Base-by-base conservation (phyloP, 2,797 vertebrate genomes). In the Hafferia zeledoni region DNA sequence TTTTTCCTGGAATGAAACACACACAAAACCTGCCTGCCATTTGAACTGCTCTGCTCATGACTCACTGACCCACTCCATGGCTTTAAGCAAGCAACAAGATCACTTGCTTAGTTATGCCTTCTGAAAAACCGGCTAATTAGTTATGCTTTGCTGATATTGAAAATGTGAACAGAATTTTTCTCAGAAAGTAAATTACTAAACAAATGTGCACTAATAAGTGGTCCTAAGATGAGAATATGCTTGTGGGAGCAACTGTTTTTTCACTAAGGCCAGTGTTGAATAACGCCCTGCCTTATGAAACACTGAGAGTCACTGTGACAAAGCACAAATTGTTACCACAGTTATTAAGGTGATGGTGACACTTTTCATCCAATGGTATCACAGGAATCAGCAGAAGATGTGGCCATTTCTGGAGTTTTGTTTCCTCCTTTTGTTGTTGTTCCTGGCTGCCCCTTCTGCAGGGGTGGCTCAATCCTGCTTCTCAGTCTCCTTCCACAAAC, bases 101-200 rank as follows among this genome's bases (percentile, higher is more conserved):
- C 67, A 17, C 44, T 60, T 9, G 1, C 30, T 61, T 43, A 69
- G 28, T n/a, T 78, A 35, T 56, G 39, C 52, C 53, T 64, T 80
- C 56, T 86, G 84, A 78, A 87, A 89, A 92, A 37, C 18, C 55
- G 43, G 11, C 33, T 28, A 76, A 60, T 30, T 35, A 55, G 69
- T 81, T 93, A 82, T 0, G 11, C 70, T 70, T 90, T 84, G 41
- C 74, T 90, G 87, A 82, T 88, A 93, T 79, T 20, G 47, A 88
- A 72, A 69, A 90, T 65, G 52, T 46, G 57, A 72, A 82, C 67
- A 10, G 67, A 93, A 84, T 63, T 87, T 71, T 84, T 93, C 74
- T 31, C 74, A 94, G 70, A n/a, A 87, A 81, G 74, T 53, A 90
- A 93, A 91, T 59, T 55, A 69, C 63, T 79, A 93, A 93, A 76